These are phyloP conservation scores for Terrapene triunguis DNA, from an alignment of 2,113 vertebrate genomes.

Conservation along the genomic window DNA sequence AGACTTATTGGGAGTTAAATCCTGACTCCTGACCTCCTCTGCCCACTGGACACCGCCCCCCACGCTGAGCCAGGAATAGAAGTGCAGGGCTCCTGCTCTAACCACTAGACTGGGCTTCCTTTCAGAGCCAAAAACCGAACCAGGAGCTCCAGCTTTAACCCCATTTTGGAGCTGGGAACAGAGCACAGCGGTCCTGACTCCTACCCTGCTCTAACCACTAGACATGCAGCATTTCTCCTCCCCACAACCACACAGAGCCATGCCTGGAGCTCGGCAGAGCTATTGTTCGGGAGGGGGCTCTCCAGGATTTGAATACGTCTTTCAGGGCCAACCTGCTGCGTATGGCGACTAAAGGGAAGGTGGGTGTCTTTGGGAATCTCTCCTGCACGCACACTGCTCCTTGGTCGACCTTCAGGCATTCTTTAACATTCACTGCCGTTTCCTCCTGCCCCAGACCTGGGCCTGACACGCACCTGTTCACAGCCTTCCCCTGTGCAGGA, in stretches of 20 bases:
- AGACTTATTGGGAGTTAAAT: not conserved
- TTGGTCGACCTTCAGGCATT: not conserved
- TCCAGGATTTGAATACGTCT: not conserved
- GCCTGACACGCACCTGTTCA: not conserved
- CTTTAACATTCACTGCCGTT: not conserved
- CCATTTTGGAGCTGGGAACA: not conserved
- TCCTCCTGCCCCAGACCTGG: not conserved
- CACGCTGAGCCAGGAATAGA: not conserved
- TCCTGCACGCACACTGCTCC: not conserved
- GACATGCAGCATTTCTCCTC: not conserved
- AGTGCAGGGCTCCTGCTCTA: not conserved
- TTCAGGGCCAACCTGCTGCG: not conserved
- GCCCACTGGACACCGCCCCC: not conserved
- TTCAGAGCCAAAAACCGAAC: not conserved
- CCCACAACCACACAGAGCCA: not conserved
- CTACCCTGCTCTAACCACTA: not conserved
- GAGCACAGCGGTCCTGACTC: not conserved
- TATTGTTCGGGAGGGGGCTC: rapidly evolving
- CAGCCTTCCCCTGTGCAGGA: not conserved
- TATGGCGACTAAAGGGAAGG: not conserved
- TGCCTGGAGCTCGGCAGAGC: not conserved
- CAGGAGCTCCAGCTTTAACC: not conserved
- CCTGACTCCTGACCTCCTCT: not conserved
- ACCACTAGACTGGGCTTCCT: not conserved
- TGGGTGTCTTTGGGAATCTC: not conserved